phyloP scores from a whole-genome alignment of 2,113 vertebrate species.

The Oxygymnocypris stewartii region DNA sequence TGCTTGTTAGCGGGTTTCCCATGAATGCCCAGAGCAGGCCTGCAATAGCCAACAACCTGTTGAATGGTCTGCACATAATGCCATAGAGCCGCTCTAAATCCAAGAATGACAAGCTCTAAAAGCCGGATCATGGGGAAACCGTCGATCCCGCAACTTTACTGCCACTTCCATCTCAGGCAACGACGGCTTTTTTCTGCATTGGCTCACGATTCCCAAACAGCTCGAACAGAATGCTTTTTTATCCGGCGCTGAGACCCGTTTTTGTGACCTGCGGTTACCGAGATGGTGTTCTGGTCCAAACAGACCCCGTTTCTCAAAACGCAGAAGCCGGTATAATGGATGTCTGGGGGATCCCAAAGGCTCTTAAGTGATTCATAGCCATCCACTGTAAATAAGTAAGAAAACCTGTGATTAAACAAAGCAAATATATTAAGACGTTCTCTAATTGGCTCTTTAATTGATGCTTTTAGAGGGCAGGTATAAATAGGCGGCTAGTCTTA shows the following conservation, averaged over 20 bases:
- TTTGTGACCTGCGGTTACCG: constrained; percentile 61
- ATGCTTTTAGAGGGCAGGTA: constrained; percentile 58
- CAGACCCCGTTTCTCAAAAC: constrained; percentile 49
- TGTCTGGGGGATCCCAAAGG: constrained; percentile 13
- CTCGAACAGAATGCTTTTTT: constrained; percentile 52
- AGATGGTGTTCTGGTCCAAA: constrained; percentile 50
- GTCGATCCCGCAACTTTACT: constrained; percentile 16
- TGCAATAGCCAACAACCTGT: constrained; percentile 10
- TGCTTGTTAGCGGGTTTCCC: constrained; percentile 41
- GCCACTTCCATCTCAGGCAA: constrained; percentile 32
- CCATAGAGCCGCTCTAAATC: constrained; percentile 8
- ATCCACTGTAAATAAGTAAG: constrained; percentile 38
- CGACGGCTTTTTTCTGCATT: constrained; percentile 16
- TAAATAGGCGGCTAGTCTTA: constrained; percentile 67
- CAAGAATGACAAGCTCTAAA: constrained; percentile 41
- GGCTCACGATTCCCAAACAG: constrained; percentile 33
- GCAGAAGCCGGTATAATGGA: constrained; percentile 46
- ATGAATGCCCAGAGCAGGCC: constrained; percentile 21
- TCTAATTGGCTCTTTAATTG: constrained; percentile 45
- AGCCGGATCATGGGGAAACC: constrained; percentile 15
- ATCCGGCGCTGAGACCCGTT: constrained; percentile 42
- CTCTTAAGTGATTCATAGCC: constrained; percentile 31
- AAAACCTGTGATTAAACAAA: constrained; percentile 44
- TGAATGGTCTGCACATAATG: constrained; percentile 1
- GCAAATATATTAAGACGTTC: constrained; percentile 43